Conservation (phyloP, 1,140 invertebrate genomes). For the Acromyrmex charruanus region DNA sequence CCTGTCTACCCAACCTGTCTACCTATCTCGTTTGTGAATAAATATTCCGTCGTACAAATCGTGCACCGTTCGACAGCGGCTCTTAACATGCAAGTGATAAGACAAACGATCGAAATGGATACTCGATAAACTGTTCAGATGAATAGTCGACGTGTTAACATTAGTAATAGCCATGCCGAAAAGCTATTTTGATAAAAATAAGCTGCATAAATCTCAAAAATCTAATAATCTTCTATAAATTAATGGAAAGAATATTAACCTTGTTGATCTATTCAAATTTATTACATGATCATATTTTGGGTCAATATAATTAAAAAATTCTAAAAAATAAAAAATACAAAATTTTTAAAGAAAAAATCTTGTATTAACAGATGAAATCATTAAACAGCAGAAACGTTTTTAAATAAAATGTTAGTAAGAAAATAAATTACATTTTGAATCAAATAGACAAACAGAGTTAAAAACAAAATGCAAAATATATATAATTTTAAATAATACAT, state of each 20-base stretch:
- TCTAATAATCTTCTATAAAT: not conserved
- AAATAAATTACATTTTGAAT: no score
- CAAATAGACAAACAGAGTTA: no score
- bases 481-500: not conserved
- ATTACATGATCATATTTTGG: no score
- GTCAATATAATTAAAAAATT: no score
- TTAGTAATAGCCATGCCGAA: not conserved
- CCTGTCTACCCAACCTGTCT: conserved; percentile 28
- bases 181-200: not conserved
- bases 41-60: conserved; percentile 45
- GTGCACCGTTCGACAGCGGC: not conserved
- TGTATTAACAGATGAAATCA: no score
- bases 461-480: not conserved
- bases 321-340: no score
- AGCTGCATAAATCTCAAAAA: not conserved
- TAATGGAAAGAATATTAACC: not conserved
- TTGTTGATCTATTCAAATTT: no score
- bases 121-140: conserved; percentile 13
- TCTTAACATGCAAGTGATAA: conserved; percentile 35
- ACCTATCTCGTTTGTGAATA: conserved; percentile 42
- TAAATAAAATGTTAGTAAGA: no score
- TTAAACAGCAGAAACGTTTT: no score
- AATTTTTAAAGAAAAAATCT: no score
- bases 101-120: conserved; percentile 50
- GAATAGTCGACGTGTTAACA: conserved; percentile 9